A percentile compares a stretch with the other conserved stretches of the same genome.
Conservation (phyloP, 2,888 invertebrate species). For the Magallana nippona region DNA sequence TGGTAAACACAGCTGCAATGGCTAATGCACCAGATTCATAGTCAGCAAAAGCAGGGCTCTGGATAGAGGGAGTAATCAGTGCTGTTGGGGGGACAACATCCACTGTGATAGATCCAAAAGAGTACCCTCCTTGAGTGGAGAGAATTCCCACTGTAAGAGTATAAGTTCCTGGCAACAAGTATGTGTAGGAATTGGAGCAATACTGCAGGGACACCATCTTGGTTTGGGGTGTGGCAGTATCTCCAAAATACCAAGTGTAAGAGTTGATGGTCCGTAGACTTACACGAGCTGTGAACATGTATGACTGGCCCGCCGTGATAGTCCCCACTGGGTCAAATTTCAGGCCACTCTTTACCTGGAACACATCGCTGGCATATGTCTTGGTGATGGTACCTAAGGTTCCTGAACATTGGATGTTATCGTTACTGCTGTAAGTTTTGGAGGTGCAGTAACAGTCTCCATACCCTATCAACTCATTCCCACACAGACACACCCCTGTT, state of each 20-base stretch:
- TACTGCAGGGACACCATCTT: slow-evolving; percentile 14
- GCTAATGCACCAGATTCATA: slow-evolving; percentile 42
- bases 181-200: slow-evolving; percentile 50
- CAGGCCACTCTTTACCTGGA: slow-evolving; percentile 47
- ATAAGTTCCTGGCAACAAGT: slow-evolving; percentile 55
- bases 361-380: slow-evolving; percentile 35
- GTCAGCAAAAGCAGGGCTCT: slow-evolving; percentile 33
- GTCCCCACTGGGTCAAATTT: slow-evolving; percentile 45
- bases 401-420: slow-evolving; percentile 43
- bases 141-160: slow-evolving; percentile 50
- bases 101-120: slow-evolving; percentile 27
- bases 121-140: slow-evolving; percentile 37
- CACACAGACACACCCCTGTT: slow-evolving; percentile 48
- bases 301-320: slow-evolving; percentile 42
- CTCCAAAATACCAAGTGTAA: slow-evolving; percentile 57
- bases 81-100: slow-evolving; percentile 10
- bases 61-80: slow-evolving; percentile 42
- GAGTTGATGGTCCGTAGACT: slow-evolving; percentile 45
- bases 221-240: slow-evolving; percentile 44
- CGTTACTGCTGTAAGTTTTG: slow-evolving; percentile 38
- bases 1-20: slow-evolving; percentile 48
- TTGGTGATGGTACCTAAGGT: neutral
- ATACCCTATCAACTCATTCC: slow-evolving; percentile 14
- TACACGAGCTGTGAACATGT: slow-evolving; percentile 51
- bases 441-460: slow-evolving; percentile 42